phyloP scores from a whole-genome alignment of 2,888 invertebrate genomes.

The Brenthis hecate region DNA sequence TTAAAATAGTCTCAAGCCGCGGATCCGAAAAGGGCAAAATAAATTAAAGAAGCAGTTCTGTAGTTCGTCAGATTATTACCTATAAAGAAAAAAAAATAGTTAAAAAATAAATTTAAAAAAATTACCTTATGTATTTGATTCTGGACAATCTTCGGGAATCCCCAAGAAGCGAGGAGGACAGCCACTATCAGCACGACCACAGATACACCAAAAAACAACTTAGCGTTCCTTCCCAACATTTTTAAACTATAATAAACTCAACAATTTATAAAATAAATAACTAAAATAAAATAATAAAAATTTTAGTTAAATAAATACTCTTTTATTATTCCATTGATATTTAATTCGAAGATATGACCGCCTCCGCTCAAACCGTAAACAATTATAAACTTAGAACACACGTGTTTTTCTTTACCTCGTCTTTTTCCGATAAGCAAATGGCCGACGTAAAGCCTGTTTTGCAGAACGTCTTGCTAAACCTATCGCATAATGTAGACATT shows the following conservation, averaged over 20 bases:
- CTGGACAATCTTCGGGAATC: slow-evolving; percentile 72
- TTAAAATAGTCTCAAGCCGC: too few relatives aligned
- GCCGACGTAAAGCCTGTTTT: slow-evolving; percentile 23
- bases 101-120: slow-evolving; percentile 16
- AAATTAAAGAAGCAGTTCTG: too few relatives aligned
- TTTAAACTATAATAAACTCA: slow-evolving; percentile 28
- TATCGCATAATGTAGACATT: not conserved
- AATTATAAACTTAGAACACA: slow-evolving; percentile 32
- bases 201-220: slow-evolving; percentile 60
- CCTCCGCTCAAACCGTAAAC: slow-evolving; percentile 21
- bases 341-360: slow-evolving; percentile 21
- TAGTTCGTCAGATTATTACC: too few relatives aligned
- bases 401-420: slow-evolving; percentile 22
- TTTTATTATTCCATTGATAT: not conserved
- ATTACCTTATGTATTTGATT: slow-evolving; percentile 76
- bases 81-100: not conserved
- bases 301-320: not conserved
- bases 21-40: too few relatives aligned
- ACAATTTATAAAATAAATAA: slow-evolving; percentile 1
- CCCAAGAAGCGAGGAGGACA: slow-evolving; percentile 72
- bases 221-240: slow-evolving; percentile 68
- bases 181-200: slow-evolving; percentile 62
- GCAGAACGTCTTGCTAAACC: slow-evolving; percentile 3
- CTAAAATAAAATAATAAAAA: not conserved
- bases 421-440: slow-evolving; percentile 34